phyloP scores from a whole-genome alignment of 2,113 vertebrate genomes.

The Periophthalmus modestus region DNA sequence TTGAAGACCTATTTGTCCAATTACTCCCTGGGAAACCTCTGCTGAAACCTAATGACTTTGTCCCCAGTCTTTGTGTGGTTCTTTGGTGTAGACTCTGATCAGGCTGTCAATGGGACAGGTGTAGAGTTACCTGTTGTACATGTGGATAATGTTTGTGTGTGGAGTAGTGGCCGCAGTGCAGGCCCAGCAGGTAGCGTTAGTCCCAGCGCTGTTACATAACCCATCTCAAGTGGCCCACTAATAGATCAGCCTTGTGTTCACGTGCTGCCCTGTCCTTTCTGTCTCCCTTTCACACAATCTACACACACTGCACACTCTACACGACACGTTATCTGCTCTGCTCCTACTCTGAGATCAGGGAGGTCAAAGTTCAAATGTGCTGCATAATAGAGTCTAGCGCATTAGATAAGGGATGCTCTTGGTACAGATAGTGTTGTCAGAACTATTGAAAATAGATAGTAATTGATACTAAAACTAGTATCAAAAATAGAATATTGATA shows the following conservation, averaged over 20 bases:
- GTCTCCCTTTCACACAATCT: constrained; percentile 31
- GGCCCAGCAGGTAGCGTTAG: constrained; percentile 75
- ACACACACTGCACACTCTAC: constrained; percentile 42
- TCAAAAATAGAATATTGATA: too few species aligned
- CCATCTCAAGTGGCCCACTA: constrained; percentile 79
- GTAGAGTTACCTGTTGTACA: constrained; percentile 48
- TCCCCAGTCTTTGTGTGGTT: constrained; percentile 32
- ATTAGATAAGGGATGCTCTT: neutral
- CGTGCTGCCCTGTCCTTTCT: constrained; percentile 68
- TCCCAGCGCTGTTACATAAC: constrained; percentile 78
- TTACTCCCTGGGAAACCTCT: neutral
- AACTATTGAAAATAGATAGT: too few species aligned
- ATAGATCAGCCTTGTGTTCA: constrained; percentile 78
- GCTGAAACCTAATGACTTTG: constrained; percentile 47
- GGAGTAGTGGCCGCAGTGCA: constrained; percentile 59
- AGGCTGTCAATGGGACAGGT: constrained; percentile 31
- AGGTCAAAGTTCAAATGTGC: constrained; percentile 48
- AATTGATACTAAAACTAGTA: too few species aligned
- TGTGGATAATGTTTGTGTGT: constrained; percentile 60
- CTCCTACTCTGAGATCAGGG: neutral
- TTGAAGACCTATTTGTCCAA: neutral
- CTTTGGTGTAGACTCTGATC: constrained; percentile 33
- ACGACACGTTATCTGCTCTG: constrained; percentile 37
- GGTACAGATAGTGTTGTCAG: too few species aligned
- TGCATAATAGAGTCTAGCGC: neutral